Conservation (phyloP, 2,797 vertebrate genomes). For the Anguilla pacifica region DNA sequence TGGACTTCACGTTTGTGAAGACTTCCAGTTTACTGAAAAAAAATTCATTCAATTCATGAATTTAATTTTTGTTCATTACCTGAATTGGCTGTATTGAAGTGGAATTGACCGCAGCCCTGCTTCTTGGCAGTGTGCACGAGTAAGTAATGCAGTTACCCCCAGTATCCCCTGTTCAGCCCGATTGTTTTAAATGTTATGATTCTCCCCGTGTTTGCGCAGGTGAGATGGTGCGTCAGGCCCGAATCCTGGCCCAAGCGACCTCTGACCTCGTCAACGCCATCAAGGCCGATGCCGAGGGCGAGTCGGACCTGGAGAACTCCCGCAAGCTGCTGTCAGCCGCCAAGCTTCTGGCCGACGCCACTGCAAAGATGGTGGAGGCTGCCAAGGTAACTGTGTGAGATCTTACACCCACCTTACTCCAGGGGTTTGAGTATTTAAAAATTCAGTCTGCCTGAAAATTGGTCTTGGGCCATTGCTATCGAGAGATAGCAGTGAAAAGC, state of each 20-base stretch:
- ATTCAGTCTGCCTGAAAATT: background rate
- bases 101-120: too few species aligned
- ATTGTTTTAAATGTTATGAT: background rate
- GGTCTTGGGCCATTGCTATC: background rate
- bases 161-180: background rate
- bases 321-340: constrained; percentile 93
- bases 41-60: too few species aligned
- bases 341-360: constrained; percentile 94
- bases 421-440: background rate
- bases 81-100: too few species aligned
- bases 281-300: constrained; percentile 94
- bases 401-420: background rate
- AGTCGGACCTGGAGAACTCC: constrained; percentile 93
- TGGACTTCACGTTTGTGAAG: background rate
- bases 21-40: background rate
- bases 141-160: background rate
- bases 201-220: constrained; percentile 65
- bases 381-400: constrained; percentile 82
- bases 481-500: background rate
- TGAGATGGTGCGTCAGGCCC: constrained; percentile 98
- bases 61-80: too few species aligned
- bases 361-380: constrained; percentile 97
- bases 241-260: constrained; percentile 95
- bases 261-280: constrained; percentile 97
- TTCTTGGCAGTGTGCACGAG: background rate